Evolutionary conservation across 2,797 vertebrate species (phyloP).

Genomic region (Pangasius larnaudii): DNA sequence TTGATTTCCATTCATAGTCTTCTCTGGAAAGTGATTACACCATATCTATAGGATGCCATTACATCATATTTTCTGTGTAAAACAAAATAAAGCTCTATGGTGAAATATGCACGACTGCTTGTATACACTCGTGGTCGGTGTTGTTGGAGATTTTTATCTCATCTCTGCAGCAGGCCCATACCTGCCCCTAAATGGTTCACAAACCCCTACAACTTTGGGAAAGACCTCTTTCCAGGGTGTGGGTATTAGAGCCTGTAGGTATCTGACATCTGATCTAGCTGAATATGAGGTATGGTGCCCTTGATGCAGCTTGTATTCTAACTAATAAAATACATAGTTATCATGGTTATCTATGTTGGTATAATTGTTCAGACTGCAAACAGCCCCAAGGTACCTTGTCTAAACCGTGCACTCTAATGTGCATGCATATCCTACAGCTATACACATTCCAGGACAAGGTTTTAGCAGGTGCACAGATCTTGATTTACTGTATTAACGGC

Average conservation of each 20-base stretch:
- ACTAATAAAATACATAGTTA: neutral
- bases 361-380: neutral
- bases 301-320: neutral
- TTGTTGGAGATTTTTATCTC: slow-evolving; percentile 9
- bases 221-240: neutral
- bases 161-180: neutral
- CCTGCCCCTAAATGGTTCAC: neutral
- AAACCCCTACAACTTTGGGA: neutral
- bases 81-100: slow-evolving; percentile 7
- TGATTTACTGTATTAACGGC: slow-evolving; percentile 62
- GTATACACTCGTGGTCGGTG: neutral
- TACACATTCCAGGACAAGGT: slow-evolving; percentile 41
- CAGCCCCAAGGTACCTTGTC: neutral
- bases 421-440: neutral
- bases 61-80: slow-evolving; percentile 32
- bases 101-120: neutral
- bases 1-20: slow-evolving; percentile 41
- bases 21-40: slow-evolving; percentile 42
- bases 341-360: neutral
- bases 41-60: slow-evolving; percentile 44
- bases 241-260: neutral
- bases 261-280: neutral
- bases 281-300: neutral
- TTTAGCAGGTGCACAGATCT: slow-evolving; percentile 62
- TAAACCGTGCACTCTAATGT: neutral